A percentile compares a stretch with the other conserved stretches of the same genome.
Conservation (phyloP, 2,888 invertebrate species). For the Drosophila parthenogenetica region DNA sequence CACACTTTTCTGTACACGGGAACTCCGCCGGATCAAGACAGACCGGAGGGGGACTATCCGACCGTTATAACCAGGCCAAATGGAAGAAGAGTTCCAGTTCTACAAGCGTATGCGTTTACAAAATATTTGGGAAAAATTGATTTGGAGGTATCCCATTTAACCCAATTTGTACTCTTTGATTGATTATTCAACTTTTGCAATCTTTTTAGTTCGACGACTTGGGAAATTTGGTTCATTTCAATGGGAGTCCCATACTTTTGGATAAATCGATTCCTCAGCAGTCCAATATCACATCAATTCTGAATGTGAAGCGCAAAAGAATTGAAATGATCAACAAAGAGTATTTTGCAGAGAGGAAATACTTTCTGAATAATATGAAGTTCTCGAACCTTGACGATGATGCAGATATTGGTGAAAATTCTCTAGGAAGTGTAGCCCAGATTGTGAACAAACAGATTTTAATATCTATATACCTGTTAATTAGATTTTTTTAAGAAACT, state of each 20-base stretch:
- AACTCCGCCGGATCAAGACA: slow-evolving; percentile 88
- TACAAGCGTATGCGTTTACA: slow-evolving; percentile 95
- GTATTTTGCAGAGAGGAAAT: background rate
- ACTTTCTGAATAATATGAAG: background rate
- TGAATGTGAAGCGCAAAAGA: background rate
- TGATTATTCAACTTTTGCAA: background rate
- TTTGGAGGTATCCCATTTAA: slow-evolving; percentile 82
- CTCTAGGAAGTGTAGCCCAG: background rate
- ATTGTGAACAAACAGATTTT: background rate
- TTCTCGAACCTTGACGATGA: background rate
- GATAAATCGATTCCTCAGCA: slow-evolving; percentile 2
- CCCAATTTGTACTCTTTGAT: background rate
- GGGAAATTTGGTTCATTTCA: slow-evolving; percentile 7
- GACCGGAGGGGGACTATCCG: slow-evolving; percentile 91
- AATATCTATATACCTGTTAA: background rate
- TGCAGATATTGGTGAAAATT: background rate
- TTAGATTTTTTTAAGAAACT: background rate
- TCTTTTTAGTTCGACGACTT: slow-evolving; percentile 11
- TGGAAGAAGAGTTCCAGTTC: slow-evolving; percentile 91
- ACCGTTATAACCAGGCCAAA: slow-evolving; percentile 88
- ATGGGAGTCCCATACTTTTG: slow-evolving; percentile 5
- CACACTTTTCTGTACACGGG: slow-evolving; percentile 94
- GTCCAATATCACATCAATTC: background rate
- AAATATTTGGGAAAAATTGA: slow-evolving; percentile 94
- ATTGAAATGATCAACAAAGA: slow-evolving; percentile 3